phyloP scores from a whole-genome alignment of 2,888 invertebrate genomes.

The Caenorhabditis angaria region DNA sequence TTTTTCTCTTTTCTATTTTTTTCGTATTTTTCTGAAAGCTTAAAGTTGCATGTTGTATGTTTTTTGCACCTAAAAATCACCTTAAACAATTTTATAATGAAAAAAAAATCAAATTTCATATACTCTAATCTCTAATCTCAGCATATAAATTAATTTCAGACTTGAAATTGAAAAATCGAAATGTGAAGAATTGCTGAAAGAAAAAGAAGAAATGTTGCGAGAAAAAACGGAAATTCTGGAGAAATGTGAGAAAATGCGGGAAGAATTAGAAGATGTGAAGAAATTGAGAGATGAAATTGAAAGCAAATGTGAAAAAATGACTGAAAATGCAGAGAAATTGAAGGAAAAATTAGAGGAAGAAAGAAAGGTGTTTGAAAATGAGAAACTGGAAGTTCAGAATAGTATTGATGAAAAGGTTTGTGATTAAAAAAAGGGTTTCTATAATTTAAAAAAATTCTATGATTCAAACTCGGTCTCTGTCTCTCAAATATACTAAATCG shows the following conservation, averaged over 20 bases:
- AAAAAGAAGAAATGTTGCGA: constrained; percentile 7
- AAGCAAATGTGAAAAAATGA: constrained; percentile 27
- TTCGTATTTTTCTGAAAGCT: background rate
- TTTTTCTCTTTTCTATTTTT: background rate
- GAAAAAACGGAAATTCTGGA: constrained; percentile 27
- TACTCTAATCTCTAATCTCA: background rate
- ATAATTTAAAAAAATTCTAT: too few relatives aligned
- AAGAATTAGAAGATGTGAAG: constrained; percentile 34
- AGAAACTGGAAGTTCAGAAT: constrained; percentile 5
- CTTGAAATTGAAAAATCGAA: constrained; percentile 28
- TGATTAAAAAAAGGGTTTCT: too few relatives aligned
- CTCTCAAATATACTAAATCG: too few relatives aligned
- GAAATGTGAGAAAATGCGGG: constrained; percentile 23
- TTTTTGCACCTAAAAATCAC: background rate
- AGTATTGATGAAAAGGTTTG: background rate
- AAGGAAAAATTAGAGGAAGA: constrained; percentile 10
- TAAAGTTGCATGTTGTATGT: background rate
- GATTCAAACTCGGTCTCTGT: too few relatives aligned
- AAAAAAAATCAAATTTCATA: constrained; percentile 1
- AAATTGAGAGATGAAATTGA: constrained; percentile 28
- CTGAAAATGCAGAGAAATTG: constrained; percentile 17
- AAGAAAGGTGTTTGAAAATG: constrained; percentile 9
- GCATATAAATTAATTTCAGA: constrained; percentile 17
- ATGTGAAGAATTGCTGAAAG: constrained; percentile 28
- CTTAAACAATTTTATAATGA: constrained; percentile 1